Conservation (phyloP, 2,113 vertebrate genomes). For the Nothocercus nigrocapillus region DNA sequence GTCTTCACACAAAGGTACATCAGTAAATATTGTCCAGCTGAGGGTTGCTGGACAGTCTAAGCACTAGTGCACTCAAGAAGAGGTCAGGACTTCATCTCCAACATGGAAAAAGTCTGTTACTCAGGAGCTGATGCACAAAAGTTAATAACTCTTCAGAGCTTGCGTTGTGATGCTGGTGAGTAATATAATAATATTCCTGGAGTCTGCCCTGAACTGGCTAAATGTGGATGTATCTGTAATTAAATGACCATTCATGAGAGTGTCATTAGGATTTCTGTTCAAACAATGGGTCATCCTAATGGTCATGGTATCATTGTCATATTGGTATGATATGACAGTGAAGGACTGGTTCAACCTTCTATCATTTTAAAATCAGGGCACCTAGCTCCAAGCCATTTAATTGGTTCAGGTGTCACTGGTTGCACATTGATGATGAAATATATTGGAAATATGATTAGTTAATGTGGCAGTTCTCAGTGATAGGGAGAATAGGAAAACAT, state of each 20-base stretch:
- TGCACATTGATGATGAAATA: background rate
- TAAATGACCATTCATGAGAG: background rate
- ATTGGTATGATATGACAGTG: background rate
- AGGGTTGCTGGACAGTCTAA: background rate
- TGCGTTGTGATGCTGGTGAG: background rate
- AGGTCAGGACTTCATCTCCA: background rate
- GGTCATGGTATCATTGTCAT: background rate
- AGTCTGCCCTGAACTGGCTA: background rate
- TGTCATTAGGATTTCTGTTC: background rate
- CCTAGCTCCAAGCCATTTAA: background rate
- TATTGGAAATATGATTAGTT: background rate
- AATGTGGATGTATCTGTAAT: too few relatives aligned
- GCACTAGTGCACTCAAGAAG: background rate
- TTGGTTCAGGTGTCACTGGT: background rate
- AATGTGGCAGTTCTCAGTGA: background rate
- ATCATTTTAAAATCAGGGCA: background rate
- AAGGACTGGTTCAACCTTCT: background rate
- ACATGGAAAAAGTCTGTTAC: background rate
- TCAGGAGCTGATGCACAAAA: background rate
- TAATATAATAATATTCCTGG: background rate
- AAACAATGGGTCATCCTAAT: background rate
- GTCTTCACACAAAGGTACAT: background rate
- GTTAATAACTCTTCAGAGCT: background rate
- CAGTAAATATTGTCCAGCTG: background rate
- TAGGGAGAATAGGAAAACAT: background rate